Evolutionary conservation across 1,140 invertebrate genomes (phyloP).

Genomic region (Aphaenogaster rudis): DNA sequence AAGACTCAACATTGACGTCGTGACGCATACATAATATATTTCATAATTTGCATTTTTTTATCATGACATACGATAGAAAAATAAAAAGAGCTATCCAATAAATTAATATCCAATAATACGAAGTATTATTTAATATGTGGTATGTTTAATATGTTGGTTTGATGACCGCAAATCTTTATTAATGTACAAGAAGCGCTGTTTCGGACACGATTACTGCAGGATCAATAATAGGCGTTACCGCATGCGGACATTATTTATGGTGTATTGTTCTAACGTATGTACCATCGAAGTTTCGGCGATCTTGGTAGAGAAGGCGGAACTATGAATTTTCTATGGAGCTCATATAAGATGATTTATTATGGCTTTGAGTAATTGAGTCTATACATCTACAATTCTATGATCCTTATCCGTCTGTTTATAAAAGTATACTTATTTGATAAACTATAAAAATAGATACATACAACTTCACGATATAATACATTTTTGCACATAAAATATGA

Average conservation of each 20-base stretch:
- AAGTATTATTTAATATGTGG: not conserved
- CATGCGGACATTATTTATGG: not conserved
- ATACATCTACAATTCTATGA: not conserved
- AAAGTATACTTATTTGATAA: slow-evolving; percentile 6
- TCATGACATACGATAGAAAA: not conserved
- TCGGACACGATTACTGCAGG: not conserved
- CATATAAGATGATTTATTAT: slow-evolving; percentile 27
- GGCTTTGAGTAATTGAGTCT: slow-evolving; percentile 22
- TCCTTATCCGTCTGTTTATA: not conserved
- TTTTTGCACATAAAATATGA: slow-evolving; percentile 4
- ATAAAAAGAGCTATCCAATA: not conserved
- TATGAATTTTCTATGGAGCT: slow-evolving; percentile 20
- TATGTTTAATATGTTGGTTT: not conserved
- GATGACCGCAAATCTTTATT: not conserved
- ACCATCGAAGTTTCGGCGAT: slow-evolving; percentile 13
- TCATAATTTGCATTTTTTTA: not conserved
- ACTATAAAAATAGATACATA: not conserved
- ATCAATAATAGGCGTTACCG: slow-evolving; percentile 38
- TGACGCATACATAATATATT: not conserved
- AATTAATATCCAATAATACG: not conserved
- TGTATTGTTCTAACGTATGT: slow-evolving; percentile 27
- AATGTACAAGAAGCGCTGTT: slow-evolving; percentile 3
- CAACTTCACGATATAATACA: not conserved
- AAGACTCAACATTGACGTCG: not conserved
- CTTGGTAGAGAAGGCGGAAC: not conserved